A percentile compares a stretch with the other conserved stretches of the same genome.
These are phyloP conservation scores for Drosophila hamatofila DNA, from an alignment of 2,888 invertebrate species.

Conservation along the genomic window DNA sequence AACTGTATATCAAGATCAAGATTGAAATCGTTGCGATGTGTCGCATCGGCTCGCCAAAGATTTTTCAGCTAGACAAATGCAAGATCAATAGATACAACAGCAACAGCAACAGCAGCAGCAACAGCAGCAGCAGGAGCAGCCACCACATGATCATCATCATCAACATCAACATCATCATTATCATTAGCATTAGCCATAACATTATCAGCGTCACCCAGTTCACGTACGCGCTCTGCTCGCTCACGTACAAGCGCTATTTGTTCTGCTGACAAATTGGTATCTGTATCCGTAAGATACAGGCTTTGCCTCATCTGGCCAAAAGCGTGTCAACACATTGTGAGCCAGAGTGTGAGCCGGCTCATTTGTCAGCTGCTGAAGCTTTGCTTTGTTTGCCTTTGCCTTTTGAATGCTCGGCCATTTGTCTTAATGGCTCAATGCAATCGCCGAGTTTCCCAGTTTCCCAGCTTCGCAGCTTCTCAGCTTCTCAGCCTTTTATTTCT, in stretches of 20 bases:
- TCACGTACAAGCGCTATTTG: slow-evolving; percentile 77
- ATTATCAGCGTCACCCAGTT: slow-evolving; percentile 70
- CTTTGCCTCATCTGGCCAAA: slow-evolving; percentile 49
- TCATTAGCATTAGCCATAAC: slow-evolving; percentile 18
- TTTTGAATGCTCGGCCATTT: slow-evolving; percentile 64
- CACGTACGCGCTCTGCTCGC: slow-evolving; percentile 69
- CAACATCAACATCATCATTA: slow-evolving; percentile 20
- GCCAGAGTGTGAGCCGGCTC: slow-evolving; percentile 54
- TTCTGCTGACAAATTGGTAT: slow-evolving; percentile 76
- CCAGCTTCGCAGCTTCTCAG: slow-evolving; percentile 34
- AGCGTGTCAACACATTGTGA: slow-evolving; percentile 78
- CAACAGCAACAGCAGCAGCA: slow-evolving; percentile 1
- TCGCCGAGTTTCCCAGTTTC: slow-evolving; percentile 41
- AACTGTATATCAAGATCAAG: slow-evolving; percentile 81
- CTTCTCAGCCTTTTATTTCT: neutral
- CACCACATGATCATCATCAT: slow-evolving; percentile 25
- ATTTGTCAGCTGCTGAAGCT: slow-evolving; percentile 69
- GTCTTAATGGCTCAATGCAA: slow-evolving; percentile 78
- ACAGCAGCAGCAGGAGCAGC: slow-evolving; percentile 16
- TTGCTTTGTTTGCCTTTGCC: slow-evolving; percentile 56
- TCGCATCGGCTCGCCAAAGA: slow-evolving; percentile 54
- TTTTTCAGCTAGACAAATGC: slow-evolving; percentile 58
- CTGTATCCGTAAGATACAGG: slow-evolving; percentile 49
- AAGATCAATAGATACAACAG: slow-evolving; percentile 51
- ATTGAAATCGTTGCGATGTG: slow-evolving; percentile 71